A percentile compares a stretch with the other conserved stretches of the same genome.
These are phyloP conservation scores for Euwallacea similis DNA, from an alignment of 1,140 invertebrate genomes.

Conservation along the genomic window DNA sequence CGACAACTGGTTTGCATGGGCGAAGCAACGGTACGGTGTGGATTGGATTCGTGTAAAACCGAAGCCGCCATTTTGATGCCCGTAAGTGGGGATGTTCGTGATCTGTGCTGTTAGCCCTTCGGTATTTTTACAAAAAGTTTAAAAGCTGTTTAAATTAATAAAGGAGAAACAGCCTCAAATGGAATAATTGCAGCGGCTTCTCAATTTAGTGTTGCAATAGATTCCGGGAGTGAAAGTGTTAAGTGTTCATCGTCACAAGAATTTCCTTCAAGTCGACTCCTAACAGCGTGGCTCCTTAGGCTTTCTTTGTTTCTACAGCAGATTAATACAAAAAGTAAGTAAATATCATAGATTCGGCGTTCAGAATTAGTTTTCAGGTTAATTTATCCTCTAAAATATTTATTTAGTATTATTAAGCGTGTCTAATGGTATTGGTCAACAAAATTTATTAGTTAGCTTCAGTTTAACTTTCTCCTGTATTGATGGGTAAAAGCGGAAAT, in stretches of 20 bases:
- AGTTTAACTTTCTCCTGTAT: slow-evolving; percentile 30
- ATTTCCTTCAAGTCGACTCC: slow-evolving; percentile 44
- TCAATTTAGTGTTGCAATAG: slow-evolving; percentile 27
- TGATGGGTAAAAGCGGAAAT: slow-evolving; percentile 28
- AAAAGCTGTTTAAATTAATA: slow-evolving; percentile 43
- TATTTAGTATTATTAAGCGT: not conserved
- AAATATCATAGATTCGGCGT: slow-evolving; percentile 19
- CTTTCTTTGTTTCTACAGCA: slow-evolving; percentile 51
- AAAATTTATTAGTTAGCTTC: slow-evolving; percentile 24
- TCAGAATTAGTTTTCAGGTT: not conserved
- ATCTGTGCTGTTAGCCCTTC: slow-evolving; percentile 37
- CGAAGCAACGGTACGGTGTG: slow-evolving; percentile 36
- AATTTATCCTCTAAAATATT: not conserved
- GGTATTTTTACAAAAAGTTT: slow-evolving; percentile 45
- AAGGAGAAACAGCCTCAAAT: slow-evolving; percentile 36
- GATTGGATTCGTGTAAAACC: slow-evolving; percentile 45
- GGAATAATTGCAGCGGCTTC: slow-evolving; percentile 12
- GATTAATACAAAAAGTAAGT: slow-evolving; percentile 48
- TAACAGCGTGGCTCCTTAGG: slow-evolving; percentile 52
- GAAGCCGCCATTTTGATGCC: slow-evolving; percentile 52
- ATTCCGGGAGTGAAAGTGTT: slow-evolving; percentile 44
- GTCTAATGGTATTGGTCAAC: slow-evolving; percentile 15
- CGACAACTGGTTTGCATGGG: slow-evolving; percentile 1
- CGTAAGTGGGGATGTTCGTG: slow-evolving; percentile 49
- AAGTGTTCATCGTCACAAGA: slow-evolving; percentile 44